Evolutionary conservation across 1,140 invertebrate species (phyloP).

Genomic region (Conus ventricosus): DNA sequence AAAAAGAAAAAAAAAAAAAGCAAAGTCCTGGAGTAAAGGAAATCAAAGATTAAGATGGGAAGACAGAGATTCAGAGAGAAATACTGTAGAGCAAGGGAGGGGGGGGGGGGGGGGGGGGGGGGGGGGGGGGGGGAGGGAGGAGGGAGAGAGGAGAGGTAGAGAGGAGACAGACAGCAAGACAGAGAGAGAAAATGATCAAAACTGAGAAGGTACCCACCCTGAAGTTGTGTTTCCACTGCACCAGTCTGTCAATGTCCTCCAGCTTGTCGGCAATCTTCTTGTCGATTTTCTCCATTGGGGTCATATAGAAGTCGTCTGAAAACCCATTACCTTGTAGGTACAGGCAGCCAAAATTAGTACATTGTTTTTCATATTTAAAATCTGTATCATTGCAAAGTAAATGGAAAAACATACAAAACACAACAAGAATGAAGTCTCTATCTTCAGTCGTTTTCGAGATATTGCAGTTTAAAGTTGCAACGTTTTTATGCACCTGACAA

Average conservation of each 20-base stretch:
- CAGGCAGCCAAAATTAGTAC: no score
- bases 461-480: no score
- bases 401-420: no score
- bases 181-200: neutral
- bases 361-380: no score
- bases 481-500: no score
- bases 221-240: conserved; percentile 65
- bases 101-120: neutral
- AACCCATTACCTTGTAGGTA: neutral
- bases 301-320: conserved; percentile 69
- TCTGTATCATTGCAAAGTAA: no score
- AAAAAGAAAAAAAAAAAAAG: no score
- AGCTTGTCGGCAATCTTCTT: conserved; percentile 59
- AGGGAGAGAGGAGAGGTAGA: neutral
- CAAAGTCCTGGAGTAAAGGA: no score
- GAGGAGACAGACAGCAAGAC: neutral
- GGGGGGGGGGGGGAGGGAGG: neutral
- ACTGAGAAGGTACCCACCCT: conserved; percentile 50
- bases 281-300: conserved; percentile 66
- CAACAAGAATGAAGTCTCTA: no score
- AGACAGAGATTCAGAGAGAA: neutral
- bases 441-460: no score
- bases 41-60: no score
- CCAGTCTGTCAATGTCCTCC: conserved; percentile 58
- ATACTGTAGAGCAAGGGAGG: neutral